phyloP scores from a whole-genome alignment of 2,888 invertebrate species.

The Drosophila rellima region DNA sequence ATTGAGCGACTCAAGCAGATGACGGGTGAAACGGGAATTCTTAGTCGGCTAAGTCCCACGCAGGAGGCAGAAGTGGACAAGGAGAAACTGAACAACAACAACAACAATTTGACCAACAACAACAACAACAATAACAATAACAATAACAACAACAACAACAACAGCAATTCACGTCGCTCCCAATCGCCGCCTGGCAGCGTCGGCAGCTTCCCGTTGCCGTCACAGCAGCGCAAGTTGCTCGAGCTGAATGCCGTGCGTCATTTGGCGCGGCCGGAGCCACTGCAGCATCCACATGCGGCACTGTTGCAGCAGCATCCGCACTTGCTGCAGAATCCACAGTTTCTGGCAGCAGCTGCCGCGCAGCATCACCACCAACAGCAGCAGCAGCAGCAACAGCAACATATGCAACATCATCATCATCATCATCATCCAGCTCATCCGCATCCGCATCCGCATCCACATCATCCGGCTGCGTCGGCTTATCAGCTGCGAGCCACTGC shows the following conservation, averaged over 20 bases:
- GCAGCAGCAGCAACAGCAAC: slow-evolving; percentile 66
- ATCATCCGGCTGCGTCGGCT: slow-evolving; percentile 57
- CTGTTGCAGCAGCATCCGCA: slow-evolving; percentile 83
- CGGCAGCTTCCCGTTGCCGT: slow-evolving; percentile 56
- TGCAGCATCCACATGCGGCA: slow-evolving; percentile 83
- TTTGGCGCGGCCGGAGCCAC: slow-evolving; percentile 82
- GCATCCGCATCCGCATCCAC: slow-evolving; percentile 44
- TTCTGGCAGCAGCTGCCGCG: slow-evolving; percentile 81
- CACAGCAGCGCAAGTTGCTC: slow-evolving; percentile 79
- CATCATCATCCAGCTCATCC: slow-evolving; percentile 46
- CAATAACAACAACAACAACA: slow-evolving; percentile 51
- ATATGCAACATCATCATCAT: slow-evolving; percentile 59
- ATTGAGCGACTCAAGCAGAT: slow-evolving; percentile 85
- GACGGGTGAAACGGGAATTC: slow-evolving; percentile 80
- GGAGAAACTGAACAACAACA: slow-evolving; percentile 64
- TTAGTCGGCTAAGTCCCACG: slow-evolving; percentile 84
- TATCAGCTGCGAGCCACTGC: slow-evolving; percentile 75
- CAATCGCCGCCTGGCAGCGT: slow-evolving; percentile 61
- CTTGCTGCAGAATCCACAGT: slow-evolving; percentile 82
- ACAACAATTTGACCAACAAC: slow-evolving; percentile 44
- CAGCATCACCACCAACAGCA: slow-evolving; percentile 77
- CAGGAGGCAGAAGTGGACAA: slow-evolving; percentile 64
- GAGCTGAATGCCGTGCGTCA: slow-evolving; percentile 78
- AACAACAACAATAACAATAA: slow-evolving; percentile 52
- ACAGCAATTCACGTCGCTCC: slow-evolving; percentile 53